Conservation (phyloP, 2,113 vertebrate species). For the Prolemur simus region DNA sequence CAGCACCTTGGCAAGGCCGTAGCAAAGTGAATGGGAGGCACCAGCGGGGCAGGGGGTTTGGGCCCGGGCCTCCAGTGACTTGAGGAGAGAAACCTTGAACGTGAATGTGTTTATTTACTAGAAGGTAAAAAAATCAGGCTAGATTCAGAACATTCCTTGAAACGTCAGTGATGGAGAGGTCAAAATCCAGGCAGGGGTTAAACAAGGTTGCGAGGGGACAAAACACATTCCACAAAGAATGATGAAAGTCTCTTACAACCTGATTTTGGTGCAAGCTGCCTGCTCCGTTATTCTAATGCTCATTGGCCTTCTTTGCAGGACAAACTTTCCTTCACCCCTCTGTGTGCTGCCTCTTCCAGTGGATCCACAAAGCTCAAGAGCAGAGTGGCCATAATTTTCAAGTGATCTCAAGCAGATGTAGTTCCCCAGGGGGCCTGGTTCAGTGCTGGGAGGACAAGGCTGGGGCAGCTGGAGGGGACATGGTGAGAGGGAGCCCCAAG, state of each 20-base stretch:
- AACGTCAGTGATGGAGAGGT: neutral
- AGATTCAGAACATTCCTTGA: neutral
- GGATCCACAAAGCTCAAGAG: neutral
- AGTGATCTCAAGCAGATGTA: neutral
- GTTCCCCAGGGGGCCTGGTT: too few relatives aligned
- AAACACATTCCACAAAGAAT: neutral
- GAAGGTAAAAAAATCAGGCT: neutral
- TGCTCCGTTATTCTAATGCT: neutral
- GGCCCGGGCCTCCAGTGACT: neutral
- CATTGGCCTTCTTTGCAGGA: accelerated
- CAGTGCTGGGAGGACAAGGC: neutral
- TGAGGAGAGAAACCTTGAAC: neutral
- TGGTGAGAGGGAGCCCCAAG: neutral
- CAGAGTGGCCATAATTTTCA: neutral
- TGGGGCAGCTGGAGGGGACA: neutral
- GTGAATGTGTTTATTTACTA: neutral
- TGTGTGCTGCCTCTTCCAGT: neutral
- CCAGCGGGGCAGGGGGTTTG: neutral
- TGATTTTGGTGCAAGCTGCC: too few relatives aligned
- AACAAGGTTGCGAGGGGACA: neutral
- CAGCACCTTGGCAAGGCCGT: accelerated
- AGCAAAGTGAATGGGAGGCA: neutral
- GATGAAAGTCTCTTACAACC: accelerated
- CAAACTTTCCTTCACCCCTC: neutral
- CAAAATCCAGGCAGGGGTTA: neutral